A percentile compares a stretch with the other conserved stretches of the same genome.
Conservation (phyloP, 2,797 vertebrate genomes). For the Sylvia borin region DNA sequence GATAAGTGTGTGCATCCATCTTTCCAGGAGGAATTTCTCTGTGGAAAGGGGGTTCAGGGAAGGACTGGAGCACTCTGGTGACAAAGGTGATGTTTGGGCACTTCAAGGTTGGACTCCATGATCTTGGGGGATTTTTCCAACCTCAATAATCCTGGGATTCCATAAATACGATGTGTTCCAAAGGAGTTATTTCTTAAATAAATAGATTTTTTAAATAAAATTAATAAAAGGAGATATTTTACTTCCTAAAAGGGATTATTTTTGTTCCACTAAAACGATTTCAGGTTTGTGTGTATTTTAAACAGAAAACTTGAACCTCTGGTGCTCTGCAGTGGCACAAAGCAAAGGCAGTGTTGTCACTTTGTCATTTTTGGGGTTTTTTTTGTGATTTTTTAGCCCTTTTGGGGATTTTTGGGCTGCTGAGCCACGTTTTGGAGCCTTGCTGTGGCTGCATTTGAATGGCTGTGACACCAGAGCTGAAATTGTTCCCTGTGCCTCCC, state of each 20-base stretch:
- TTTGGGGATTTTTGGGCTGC: neutral
- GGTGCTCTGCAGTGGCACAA: constrained; percentile 42
- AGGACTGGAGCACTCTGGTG: neutral
- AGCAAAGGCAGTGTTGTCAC: constrained; percentile 26
- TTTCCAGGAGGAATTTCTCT: neutral
- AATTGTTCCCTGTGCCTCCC: neutral
- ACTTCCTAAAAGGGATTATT: too few relatives aligned
- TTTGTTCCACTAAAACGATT: neutral
- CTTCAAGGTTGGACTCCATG: accelerated
- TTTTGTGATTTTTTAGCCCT: too few relatives aligned
- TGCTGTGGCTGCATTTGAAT: constrained; percentile 4
- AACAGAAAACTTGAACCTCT: neutral
- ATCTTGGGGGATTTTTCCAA: neutral
- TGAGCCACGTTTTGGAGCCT: constrained; percentile 17
- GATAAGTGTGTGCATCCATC: too few relatives aligned
- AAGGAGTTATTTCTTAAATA: too few relatives aligned
- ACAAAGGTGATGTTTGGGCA: neutral
- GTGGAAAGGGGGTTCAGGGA: accelerated
- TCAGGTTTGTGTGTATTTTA: neutral
- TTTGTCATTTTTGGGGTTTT: neutral
- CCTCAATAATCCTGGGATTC: too few relatives aligned
- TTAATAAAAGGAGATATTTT: too few relatives aligned
- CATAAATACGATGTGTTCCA: too few relatives aligned
- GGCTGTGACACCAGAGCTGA: constrained; percentile 3
- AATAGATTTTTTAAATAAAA: too few relatives aligned